Evolutionary conservation across 2,797 vertebrate genomes (phyloP).

Genomic region (Numenius phaeopus): DNA sequence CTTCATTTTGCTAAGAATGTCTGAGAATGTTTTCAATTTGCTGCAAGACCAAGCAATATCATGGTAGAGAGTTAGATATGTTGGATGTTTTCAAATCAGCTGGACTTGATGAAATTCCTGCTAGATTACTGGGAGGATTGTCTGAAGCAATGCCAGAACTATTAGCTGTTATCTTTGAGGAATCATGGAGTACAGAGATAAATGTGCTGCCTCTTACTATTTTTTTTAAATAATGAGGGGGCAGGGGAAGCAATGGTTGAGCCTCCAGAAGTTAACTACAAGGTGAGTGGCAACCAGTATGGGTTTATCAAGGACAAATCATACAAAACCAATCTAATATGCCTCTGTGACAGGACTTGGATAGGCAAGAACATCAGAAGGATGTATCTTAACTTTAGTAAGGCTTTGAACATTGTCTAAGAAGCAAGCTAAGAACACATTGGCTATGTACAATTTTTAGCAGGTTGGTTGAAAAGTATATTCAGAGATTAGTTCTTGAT

Average conservation of each 20-base stretch:
- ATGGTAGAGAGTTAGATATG: not conserved
- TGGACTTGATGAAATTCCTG: conserved; percentile 44
- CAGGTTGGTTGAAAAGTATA: not conserved
- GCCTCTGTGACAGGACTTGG: not conserved
- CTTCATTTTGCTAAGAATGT: not conserved
- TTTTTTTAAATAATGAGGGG: not conserved
- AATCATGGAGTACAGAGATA: not conserved
- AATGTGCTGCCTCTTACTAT: not conserved
- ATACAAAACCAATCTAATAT: not conserved
- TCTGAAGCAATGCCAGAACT: conserved; percentile 31
- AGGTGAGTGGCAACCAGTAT: not conserved
- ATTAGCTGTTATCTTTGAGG: conserved; percentile 5
- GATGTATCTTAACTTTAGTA: not conserved
- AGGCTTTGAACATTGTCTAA: not conserved
- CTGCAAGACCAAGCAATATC: not conserved
- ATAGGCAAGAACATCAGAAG: not conserved
- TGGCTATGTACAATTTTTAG: not conserved
- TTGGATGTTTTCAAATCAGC: conserved; percentile 35
- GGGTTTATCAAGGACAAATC: conserved; percentile 13
- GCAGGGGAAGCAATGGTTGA: not conserved
- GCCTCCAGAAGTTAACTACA: not conserved
- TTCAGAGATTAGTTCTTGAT: not conserved
- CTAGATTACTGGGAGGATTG: not conserved
- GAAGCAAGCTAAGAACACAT: not conserved
- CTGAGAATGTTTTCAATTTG: conserved; percentile 32